Evolutionary conservation across 35 echinoderm and acorn worm species (phyloP), one percentile per base, ranked within the genome.

Genomic region (Apostichopus parvimensis): DNA sequence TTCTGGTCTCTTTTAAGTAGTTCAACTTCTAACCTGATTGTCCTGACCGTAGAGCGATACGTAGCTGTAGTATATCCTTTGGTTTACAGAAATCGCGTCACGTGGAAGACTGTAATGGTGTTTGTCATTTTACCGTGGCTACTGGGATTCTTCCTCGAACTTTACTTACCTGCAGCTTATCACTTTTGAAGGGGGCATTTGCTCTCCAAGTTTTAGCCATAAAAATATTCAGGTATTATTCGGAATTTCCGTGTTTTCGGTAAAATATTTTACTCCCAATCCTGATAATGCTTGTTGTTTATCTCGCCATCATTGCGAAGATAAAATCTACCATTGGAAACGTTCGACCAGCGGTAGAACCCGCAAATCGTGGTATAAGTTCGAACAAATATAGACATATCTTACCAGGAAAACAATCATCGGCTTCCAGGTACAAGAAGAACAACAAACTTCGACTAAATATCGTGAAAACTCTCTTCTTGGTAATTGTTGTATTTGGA

Each of bases 11-110:
- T 86, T 45, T 18, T 87, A 18, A 25, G 56, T 20, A 23, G 5
- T 26, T 87, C 56, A 87, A 45, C 83, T 53, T 23, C 10, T 56
- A 87, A 57, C 56, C 56, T 87, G 20, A 58, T 87, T 13, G 11
- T 86, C 4, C 8, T 86, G 56, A 86, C 83, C 21, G n/a, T 86
- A 57, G 83, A 86, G 83, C 54, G 83, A 13, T 86, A 3, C 20
- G 55, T 86, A 45, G 83, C 83, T 15, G 83, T 86, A 1, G 55
- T 86, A 0, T 58, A 1, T 86, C 55, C 83, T 18, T 17, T 86
- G 14, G 15, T 55, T 23, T 86, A 86, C 24, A 14, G 54, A 18
- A 86, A 18, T 18, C 83, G 83, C 26, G 45, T 23, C 21, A 60
- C 45, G 4, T 86, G 45, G 83, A 86, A 86, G 55, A 86, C 13